Evolutionary conservation across 2,888 invertebrate species (phyloP).

Genomic region (Pachydiplax longipennis): DNA sequence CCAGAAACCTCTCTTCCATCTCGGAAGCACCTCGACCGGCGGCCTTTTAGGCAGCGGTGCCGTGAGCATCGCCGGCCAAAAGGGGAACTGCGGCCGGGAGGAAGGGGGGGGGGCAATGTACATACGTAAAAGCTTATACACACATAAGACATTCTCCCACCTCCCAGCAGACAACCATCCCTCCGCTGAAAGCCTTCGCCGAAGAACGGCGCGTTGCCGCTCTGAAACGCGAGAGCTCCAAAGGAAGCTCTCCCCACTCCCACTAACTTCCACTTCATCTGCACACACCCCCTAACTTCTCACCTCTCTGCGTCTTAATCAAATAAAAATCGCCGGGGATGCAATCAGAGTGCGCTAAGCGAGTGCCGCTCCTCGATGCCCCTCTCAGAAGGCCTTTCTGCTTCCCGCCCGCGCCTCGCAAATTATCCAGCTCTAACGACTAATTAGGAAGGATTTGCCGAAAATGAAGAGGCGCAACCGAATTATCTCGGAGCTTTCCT

Average conservation of each 20-base stretch:
- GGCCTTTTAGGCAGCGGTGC: background rate
- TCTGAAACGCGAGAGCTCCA: background rate
- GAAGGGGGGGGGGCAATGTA: background rate
- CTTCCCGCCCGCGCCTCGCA: background rate
- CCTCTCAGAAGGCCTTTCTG: background rate
- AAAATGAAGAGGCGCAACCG: background rate
- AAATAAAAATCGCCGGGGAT: conserved; percentile 10
- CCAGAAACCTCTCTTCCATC: conserved; percentile 8
- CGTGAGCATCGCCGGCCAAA: background rate
- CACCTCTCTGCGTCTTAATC: background rate
- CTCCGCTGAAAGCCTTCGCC: background rate
- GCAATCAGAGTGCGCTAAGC: background rate
- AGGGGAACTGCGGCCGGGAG: background rate
- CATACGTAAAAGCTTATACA: conserved; percentile 1
- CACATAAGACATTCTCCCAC: background rate
- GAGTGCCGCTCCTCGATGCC: background rate
- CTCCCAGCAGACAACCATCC: background rate
- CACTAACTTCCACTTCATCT: background rate
- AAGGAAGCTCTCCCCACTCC: background rate
- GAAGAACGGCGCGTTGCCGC: too few relatives aligned
- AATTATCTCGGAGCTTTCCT: background rate
- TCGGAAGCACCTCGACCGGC: background rate
- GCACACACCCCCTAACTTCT: background rate
- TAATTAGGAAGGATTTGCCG: background rate
- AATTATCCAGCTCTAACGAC: background rate